Conservation (phyloP, 1,140 invertebrate genomes). For the Drosophila quadrilineata region DNA sequence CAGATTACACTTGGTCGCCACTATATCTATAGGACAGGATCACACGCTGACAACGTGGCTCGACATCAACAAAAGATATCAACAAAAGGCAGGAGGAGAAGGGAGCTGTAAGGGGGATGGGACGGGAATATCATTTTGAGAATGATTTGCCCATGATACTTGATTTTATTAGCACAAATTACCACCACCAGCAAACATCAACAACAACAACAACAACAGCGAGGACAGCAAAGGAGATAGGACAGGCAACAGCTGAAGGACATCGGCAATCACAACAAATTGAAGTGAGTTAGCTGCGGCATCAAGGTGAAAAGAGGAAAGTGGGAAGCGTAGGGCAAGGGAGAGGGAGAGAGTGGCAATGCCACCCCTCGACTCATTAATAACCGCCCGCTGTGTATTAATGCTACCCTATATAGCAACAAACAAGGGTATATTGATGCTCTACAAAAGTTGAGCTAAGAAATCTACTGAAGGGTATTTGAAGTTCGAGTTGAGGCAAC, state of each 20-base stretch:
- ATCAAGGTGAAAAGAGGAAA: too few species aligned
- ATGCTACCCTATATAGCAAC: conserved; percentile 31
- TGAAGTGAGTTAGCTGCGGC: conserved; percentile 52
- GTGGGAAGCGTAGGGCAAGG: conserved; percentile 7
- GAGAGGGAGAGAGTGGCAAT: conserved; percentile 26
- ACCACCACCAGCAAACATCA: conserved; percentile 58
- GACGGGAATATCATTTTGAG: neutral
- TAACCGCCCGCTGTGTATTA: conserved; percentile 70
- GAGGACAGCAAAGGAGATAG: conserved; percentile 35
- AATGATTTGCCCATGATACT: conserved; percentile 70
- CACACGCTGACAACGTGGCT: conserved; percentile 26
- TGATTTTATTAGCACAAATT: conserved; percentile 81
- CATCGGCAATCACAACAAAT: conserved; percentile 79
- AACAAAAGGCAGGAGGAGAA: neutral
- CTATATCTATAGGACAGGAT: conserved; percentile 56
- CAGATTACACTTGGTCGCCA: conserved; percentile 72
- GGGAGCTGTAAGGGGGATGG: conserved; percentile 9
- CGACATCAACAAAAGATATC: neutral
- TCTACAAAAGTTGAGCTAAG: too few species aligned
- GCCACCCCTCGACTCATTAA: conserved; percentile 62
- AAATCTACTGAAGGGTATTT: too few species aligned
- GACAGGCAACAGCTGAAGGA: too few species aligned
- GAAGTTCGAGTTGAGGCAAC: too few species aligned
- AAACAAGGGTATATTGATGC: too few species aligned
- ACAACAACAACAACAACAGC: neutral